A percentile compares a stretch with the other conserved stretches of the same genome.
Evolutionary conservation across 1,140 invertebrate genomes (phyloP).

Genomic region (Camponotus vicinus): DNA sequence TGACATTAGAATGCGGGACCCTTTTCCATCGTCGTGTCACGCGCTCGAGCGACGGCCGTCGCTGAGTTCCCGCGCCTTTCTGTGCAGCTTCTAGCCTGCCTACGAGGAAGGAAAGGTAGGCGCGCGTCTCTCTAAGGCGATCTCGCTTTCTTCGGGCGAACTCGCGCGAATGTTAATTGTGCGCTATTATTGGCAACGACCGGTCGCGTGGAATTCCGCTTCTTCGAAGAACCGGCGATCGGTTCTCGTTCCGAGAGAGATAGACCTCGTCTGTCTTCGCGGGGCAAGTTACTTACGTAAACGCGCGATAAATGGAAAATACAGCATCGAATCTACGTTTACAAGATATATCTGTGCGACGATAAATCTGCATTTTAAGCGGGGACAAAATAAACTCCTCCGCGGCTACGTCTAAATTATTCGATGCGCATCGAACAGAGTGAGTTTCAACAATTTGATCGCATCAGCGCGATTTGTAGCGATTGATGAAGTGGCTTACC

Average conservation of each 20-base stretch:
- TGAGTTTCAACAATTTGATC: neutral
- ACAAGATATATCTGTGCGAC: neutral
- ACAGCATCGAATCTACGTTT: neutral
- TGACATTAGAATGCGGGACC: neutral
- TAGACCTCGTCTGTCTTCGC: neutral
- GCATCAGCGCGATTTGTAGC: neutral
- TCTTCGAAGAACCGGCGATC: conserved; percentile 37
- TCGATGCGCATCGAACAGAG: too few species aligned
- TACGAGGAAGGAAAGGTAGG: conserved; percentile 76
- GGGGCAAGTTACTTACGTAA: conserved; percentile 41
- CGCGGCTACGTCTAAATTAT: neutral
- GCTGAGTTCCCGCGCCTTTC: conserved; percentile 52
- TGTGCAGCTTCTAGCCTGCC: conserved; percentile 5
- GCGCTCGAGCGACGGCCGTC: conserved; percentile 79
- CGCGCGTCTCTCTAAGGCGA: conserved; percentile 49
- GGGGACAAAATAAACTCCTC: neutral
- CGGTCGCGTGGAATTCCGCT: conserved; percentile 55
- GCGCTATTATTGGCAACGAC: conserved; percentile 62
- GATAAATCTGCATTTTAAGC: neutral
- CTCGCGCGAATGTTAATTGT: conserved; percentile 58
- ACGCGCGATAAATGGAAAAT: neutral
- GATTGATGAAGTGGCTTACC: conserved; percentile 85
- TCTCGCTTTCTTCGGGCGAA: conserved; percentile 38
- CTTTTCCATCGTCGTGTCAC: neutral
- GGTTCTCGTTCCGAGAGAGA: conserved; percentile 21